Evolutionary conservation across 2,113 vertebrate species (phyloP).

Genomic region (Benitochromis conjunctus): DNA sequence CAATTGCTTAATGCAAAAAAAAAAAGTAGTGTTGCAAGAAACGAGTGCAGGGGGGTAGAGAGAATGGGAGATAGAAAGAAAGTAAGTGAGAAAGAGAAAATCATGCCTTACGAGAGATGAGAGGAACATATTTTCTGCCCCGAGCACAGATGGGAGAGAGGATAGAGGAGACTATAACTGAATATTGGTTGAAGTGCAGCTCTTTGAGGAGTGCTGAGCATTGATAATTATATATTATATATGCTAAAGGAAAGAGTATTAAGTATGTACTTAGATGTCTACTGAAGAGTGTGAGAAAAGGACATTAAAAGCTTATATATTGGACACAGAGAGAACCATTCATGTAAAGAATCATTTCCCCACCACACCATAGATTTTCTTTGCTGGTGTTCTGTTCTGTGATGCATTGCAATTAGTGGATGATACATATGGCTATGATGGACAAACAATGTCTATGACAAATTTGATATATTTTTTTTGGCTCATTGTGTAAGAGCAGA

Average conservation of each 20-base stretch:
- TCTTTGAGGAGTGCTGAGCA: constrained; percentile 43
- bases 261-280: constrained; percentile 42
- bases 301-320: constrained; percentile 32
- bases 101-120: constrained; percentile 26
- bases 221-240: constrained; percentile 57
- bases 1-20: background rate
- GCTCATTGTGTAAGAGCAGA: background rate
- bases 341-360: constrained; percentile 5
- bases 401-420: constrained; percentile 10
- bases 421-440: background rate
- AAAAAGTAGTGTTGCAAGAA: background rate
- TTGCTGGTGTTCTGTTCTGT: background rate
- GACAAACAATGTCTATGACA: background rate
- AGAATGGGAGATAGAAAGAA: background rate
- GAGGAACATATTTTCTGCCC: constrained; percentile 27
- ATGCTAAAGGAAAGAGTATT: constrained; percentile 43
- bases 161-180: constrained; percentile 28
- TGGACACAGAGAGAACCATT: background rate
- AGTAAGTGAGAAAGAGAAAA: constrained; percentile 17
- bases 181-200: constrained; percentile 47
- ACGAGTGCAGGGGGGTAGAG: background rate
- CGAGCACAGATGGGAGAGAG: constrained; percentile 34
- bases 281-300: constrained; percentile 30
- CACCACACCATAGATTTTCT: background rate
- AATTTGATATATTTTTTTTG: background rate